Evolutionary conservation across 2,888 invertebrate species (phyloP).

Genomic region (Dryobota labecula): DNA sequence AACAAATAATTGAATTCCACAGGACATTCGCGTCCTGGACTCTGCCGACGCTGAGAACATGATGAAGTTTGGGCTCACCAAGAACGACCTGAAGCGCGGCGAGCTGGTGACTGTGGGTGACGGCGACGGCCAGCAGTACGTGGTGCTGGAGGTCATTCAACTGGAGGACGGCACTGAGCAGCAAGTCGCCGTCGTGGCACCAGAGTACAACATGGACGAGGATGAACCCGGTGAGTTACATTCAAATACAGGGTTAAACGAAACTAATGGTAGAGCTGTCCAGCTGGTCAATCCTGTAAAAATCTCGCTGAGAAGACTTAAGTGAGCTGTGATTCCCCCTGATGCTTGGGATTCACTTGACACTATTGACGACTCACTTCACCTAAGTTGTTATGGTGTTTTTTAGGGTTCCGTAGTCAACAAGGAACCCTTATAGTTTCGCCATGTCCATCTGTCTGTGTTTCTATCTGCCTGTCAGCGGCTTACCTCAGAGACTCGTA

Average conservation of each 20-base stretch:
- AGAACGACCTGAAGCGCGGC: slow-evolving; percentile 76
- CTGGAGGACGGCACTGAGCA: slow-evolving; percentile 92
- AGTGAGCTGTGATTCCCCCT: not conserved
- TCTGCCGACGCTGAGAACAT: slow-evolving; percentile 72
- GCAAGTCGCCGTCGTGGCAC: slow-evolving; percentile 90
- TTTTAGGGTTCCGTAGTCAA: too few species aligned
- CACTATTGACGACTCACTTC: too few species aligned
- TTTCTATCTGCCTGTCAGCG: too few species aligned
- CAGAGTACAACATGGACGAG: slow-evolving; percentile 76
- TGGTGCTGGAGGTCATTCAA: slow-evolving; percentile 97
- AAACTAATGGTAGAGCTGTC: not conserved
- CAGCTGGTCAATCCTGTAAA: not conserved
- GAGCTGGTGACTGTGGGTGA: slow-evolving; percentile 81
- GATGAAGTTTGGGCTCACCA: slow-evolving; percentile 73
- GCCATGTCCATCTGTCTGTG: too few species aligned
- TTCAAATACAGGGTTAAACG: not conserved
- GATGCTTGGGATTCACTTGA: too few species aligned
- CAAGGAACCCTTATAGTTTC: too few species aligned
- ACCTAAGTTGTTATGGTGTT: too few species aligned
- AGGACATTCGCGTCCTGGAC: slow-evolving; percentile 37
- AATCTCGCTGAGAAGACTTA: too few species aligned
- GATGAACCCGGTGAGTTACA: slow-evolving; percentile 70
- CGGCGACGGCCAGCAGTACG: slow-evolving; percentile 94
- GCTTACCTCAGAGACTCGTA: too few species aligned
- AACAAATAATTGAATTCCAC: not conserved